Base-by-base conservation (phyloP, 2,888 invertebrate species). In the Scelioninae gen. 1 region DNA sequence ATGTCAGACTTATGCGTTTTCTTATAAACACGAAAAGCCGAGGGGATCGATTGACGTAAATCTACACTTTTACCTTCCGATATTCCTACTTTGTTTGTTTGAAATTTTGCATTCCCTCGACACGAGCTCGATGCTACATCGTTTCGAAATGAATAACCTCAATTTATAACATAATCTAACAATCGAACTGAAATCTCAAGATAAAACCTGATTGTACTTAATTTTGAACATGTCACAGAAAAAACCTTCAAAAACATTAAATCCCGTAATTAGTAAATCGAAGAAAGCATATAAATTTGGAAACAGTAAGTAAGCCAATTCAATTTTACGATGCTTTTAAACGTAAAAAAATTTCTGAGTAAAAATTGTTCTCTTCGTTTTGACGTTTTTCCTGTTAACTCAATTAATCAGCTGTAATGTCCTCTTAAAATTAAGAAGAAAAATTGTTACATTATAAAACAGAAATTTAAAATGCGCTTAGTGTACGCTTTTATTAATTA, bases 161-260 rank as follows among this genome's bases (percentile, higher is more conserved):
- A 65, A 72, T 65, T 77, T 62, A 45, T 72, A 66, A 72, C 43
- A 2, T 23, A 65, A 66, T 55, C 51, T 40, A 15, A 11, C n/a
- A 58, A 66, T 60, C 16, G 51, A n/a, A 43, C 53, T 34, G 62
- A 63, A 72, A 23, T 55, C 1, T 23, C 29, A 32, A 15, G 13
- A 11, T 49, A 7, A 43, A 76, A 31, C 32, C 43, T 29, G 23
- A 29, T 53, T 43, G 11, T 9, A 53, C 55, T 77, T n/a, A 2
- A 53, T 49, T 40, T 5, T 16, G 72, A 79, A 58, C 40, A 72
- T 79, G 79, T 11, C 66, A 60, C 65, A 58, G 15, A 72, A 72
- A 65, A 69, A 62, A 53, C 45, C 55, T 4, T 4, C 65, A 15
- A 34, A 65, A 58, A 65, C 31, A 43, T 34, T 66, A 56, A 51